Conservation (phyloP, 2,113 vertebrate species). For the Camelus dromedarius region DNA sequence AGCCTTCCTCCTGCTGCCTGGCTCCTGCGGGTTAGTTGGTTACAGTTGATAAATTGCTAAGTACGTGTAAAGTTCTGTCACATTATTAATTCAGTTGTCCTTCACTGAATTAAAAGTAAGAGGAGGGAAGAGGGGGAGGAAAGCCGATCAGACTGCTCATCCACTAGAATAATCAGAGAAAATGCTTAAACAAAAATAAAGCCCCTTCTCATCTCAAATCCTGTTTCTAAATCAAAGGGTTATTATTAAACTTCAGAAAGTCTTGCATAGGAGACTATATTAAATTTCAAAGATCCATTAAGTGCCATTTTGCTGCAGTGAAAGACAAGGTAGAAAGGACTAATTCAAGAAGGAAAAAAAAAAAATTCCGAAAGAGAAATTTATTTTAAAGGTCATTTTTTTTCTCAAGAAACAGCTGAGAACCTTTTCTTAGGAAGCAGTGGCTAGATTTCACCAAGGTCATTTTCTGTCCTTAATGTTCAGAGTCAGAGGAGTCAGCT, state of each 20-base stretch:
- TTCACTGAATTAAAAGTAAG: slow-evolving; percentile 65
- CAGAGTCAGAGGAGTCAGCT: background rate
- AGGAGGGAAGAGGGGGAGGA: background rate
- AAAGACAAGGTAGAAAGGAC: slow-evolving; percentile 69
- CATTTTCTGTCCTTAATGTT: slow-evolving; percentile 16
- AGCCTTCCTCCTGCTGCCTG: background rate
- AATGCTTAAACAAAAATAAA: slow-evolving; percentile 77
- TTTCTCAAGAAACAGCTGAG: slow-evolving; percentile 68
- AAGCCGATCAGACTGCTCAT: slow-evolving; percentile 76
- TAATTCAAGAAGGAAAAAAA: slow-evolving; percentile 80
- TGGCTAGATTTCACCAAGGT: background rate
- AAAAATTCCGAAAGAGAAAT: slow-evolving; percentile 70
- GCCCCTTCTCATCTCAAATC: slow-evolving; percentile 71
- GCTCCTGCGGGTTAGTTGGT: background rate
- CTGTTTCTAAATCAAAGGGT: slow-evolving; percentile 82
- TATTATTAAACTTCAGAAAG: slow-evolving; percentile 85
- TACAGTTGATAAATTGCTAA: background rate
- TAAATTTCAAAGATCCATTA: slow-evolving; percentile 76
- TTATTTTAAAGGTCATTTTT: slow-evolving; percentile 54
- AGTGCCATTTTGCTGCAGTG: slow-evolving; percentile 74
- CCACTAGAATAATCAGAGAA: slow-evolving; percentile 77
- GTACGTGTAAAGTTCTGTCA: background rate
- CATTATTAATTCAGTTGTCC: slow-evolving; percentile 10
- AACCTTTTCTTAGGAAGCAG: slow-evolving; percentile 27
- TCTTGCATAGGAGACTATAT: slow-evolving; percentile 45